Conservation (phyloP, 2,113 vertebrate species). For the Felis chaus region DNA sequence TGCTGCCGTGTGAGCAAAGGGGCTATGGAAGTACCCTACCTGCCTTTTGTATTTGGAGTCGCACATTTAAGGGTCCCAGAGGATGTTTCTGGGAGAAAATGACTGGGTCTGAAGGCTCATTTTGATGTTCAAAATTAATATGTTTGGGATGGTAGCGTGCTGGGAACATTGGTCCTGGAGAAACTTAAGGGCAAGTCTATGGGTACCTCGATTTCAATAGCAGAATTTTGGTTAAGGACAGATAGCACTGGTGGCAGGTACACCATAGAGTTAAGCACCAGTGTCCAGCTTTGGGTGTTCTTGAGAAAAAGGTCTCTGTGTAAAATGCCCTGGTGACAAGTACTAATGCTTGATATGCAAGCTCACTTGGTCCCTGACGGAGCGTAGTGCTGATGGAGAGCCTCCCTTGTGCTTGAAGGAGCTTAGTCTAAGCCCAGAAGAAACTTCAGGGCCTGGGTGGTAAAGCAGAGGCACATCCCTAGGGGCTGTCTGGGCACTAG, state of each 20-base stretch:
- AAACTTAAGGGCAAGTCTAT: background rate
- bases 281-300: background rate
- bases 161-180: background rate
- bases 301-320: background rate
- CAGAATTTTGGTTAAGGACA: background rate
- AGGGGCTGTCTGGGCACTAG: too few relatives aligned
- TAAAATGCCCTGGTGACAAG: background rate
- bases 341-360: background rate
- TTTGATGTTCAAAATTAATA: background rate
- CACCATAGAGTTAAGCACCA: background rate
- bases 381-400: background rate
- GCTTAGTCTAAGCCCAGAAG: background rate
- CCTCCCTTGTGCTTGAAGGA: background rate
- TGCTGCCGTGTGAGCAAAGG: background rate
- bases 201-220: background rate
- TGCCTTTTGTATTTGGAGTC: background rate
- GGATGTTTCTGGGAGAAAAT: background rate
- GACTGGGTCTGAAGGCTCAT: background rate
- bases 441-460: background rate
- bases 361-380: background rate
- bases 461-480: background rate
- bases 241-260: background rate
- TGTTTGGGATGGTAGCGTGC: background rate
- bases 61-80: background rate
- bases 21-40: background rate